phyloP scores from a whole-genome alignment of 2,113 vertebrate species.

The Machaerirhynchus nigripectus region DNA sequence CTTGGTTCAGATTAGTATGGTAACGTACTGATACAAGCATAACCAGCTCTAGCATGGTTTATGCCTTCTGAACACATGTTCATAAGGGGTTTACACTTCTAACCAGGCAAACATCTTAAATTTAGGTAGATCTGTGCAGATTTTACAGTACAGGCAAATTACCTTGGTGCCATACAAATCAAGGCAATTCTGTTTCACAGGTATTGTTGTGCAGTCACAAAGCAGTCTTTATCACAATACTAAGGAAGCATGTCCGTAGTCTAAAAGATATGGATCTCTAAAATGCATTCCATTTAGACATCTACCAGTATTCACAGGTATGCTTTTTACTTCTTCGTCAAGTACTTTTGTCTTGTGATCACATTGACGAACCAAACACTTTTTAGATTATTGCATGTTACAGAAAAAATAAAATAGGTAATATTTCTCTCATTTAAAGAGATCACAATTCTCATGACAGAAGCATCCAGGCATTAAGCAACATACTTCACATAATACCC shows the following conservation, averaged over 20 bases:
- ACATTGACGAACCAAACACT: not conserved
- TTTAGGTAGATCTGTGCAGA: not conserved
- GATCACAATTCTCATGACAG: not conserved
- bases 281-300: not conserved
- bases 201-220: not conserved
- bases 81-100: not conserved
- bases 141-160: not conserved
- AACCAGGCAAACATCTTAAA: not conserved
- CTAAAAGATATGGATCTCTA: not conserved
- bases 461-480: not conserved
- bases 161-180: not conserved
- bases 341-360: not conserved
- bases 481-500: not conserved
- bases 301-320: not conserved
- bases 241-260: not conserved
- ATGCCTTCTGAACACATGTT: not conserved
- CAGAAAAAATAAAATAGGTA: not conserved
- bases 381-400: not conserved
- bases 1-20: not conserved
- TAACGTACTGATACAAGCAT: not conserved
- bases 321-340: not conserved
- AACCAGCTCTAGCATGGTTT: not conserved
- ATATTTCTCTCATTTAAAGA: not conserved
- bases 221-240: not conserved
- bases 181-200: not conserved